Conservation (phyloP, 92 coral and sea anemone genomes). For the Umimayanthus kanabou region DNA sequence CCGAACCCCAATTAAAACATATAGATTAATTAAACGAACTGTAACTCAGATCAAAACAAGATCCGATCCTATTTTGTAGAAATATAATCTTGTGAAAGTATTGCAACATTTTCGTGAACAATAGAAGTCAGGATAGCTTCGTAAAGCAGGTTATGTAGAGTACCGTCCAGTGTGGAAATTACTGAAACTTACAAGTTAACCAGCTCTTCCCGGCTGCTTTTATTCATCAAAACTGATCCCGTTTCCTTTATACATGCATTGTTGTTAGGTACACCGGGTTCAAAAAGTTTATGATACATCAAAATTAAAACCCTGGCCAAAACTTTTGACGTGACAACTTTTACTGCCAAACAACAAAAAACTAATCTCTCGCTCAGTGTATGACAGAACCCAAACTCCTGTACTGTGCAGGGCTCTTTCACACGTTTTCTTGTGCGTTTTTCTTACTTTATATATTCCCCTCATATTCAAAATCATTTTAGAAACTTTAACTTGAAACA, state of each 20-base stretch:
- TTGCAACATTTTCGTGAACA: neutral
- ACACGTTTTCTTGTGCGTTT: no score
- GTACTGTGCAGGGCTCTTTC: neutral
- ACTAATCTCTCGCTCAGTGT: neutral
- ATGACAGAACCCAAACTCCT: neutral
- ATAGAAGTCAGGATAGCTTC: neutral
- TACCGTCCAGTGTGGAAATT: neutral
- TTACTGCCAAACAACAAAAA: no score
- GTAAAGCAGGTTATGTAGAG: neutral
- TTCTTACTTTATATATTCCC: neutral
- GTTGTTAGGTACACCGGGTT: neutral
- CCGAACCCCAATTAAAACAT: neutral
- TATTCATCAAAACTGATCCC: neutral
- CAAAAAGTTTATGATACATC: neutral
- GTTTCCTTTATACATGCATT: no score
- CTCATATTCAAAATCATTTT: neutral
- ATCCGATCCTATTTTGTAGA: neutral
- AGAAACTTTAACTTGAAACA: neutral
- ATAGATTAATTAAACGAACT: neutral
- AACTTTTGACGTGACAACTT: no score
- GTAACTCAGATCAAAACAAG: neutral
- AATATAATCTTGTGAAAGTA: neutral
- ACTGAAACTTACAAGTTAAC: no score
- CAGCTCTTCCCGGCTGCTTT: no score
- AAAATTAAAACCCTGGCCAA: no score